Evolutionary conservation across 2,797 vertebrate species (phyloP).

Genomic region (Bovichtus variegatus): DNA sequence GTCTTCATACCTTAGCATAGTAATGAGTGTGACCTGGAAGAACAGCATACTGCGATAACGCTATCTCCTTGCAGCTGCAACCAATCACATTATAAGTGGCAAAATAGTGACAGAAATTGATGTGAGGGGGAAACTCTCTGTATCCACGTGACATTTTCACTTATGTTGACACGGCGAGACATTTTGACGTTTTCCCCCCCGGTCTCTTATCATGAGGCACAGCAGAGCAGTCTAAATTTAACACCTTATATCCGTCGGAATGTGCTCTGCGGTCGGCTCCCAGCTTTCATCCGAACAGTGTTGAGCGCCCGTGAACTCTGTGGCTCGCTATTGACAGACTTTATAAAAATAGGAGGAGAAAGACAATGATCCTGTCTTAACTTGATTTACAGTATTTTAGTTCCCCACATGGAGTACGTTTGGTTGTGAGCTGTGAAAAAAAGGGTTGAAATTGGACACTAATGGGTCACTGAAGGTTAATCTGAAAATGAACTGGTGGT

Average conservation of each 20-base stretch:
- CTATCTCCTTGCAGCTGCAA: conserved; percentile 51
- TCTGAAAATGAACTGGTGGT: conserved; percentile 36
- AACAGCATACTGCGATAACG: conserved; percentile 48
- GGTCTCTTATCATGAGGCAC: conserved; percentile 79
- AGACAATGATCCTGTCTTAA: conserved; percentile 73
- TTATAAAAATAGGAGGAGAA: conserved; percentile 75
- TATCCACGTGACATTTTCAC: conserved; percentile 63
- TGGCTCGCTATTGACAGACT: conserved; percentile 60
- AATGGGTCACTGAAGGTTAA: conserved; percentile 37
- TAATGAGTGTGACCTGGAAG: conserved; percentile 43
- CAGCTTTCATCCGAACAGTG: conserved; percentile 71
- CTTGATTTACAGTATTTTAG: conserved; percentile 64
- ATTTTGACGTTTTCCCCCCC: conserved; percentile 58
- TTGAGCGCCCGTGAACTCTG: conserved; percentile 62
- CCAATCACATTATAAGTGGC: conserved; percentile 42
- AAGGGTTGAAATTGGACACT: conserved; percentile 41
- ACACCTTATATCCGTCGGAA: conserved; percentile 82
- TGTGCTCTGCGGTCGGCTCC: conserved; percentile 73
- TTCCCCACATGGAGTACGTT: conserved; percentile 16
- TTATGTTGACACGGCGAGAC: conserved; percentile 55
- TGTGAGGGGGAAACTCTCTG: conserved; percentile 41
- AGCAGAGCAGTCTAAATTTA: conserved; percentile 85
- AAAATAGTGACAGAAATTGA: conserved; percentile 62
- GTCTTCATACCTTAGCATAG: conserved; percentile 16
- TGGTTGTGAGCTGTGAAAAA: conserved; percentile 15